Conservation (phyloP, 2,888 invertebrate genomes). For the Petrolisthes manimaculis region DNA sequence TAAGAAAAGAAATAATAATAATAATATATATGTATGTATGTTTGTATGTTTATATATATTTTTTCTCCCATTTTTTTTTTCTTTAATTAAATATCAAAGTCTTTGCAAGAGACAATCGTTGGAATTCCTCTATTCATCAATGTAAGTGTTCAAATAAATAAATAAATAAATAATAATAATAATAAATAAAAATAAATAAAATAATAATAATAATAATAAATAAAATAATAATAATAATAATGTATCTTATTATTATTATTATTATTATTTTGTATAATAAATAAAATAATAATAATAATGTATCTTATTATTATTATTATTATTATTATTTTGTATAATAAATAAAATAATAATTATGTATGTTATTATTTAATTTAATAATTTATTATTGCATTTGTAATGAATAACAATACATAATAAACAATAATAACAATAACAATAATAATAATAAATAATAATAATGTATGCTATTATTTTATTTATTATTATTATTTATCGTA, state of each 20-base stretch:
- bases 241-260: not conserved
- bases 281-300: no score
- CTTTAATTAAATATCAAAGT: slow-evolving; percentile 23
- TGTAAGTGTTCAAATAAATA: slow-evolving; percentile 53
- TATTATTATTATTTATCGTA: not conserved
- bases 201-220: not conserved
- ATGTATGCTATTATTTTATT: not conserved
- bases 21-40: not conserved
- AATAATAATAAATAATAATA: no score
- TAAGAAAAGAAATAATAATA: not conserved
- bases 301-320: not conserved
- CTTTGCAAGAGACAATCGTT: slow-evolving; percentile 66
- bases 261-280: not conserved
- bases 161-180: not conserved
- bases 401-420: not conserved
- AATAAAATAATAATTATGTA: not conserved
- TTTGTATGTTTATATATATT: not conserved
- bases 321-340: not conserved
- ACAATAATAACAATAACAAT: no score
- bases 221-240: not conserved
- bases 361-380: not conserved
- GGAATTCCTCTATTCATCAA: slow-evolving; percentile 65
- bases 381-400: not conserved
- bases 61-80: not conserved
- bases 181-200: not conserved